phyloP scores from a whole-genome alignment of 2,113 vertebrate genomes.

The Narcine bancroftii region DNA sequence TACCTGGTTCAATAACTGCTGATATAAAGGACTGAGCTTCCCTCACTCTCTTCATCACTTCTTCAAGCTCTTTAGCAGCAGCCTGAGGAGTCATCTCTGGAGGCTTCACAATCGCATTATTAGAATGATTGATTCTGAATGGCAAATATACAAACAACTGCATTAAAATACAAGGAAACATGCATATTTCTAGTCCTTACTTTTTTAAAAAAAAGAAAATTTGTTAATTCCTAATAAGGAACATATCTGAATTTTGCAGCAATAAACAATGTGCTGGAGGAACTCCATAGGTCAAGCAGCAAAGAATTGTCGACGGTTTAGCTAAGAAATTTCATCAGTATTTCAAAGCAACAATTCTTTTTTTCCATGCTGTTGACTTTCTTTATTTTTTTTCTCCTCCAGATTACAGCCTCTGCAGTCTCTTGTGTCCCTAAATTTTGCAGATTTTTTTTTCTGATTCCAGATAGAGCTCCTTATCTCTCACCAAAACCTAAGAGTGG shows the following conservation, averaged over 20 bases:
- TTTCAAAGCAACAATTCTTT: too few relatives aligned
- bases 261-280: too few relatives aligned
- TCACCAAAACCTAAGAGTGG: not conserved
- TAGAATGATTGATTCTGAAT: constrained; percentile 95
- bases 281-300: too few relatives aligned
- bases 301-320: too few relatives aligned
- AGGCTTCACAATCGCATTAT: constrained; percentile 95
- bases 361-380: too few relatives aligned
- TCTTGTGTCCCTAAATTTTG: too few relatives aligned
- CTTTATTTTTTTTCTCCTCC: too few relatives aligned
- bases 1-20: constrained; percentile 90
- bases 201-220: not conserved
- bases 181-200: not conserved
- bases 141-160: constrained; percentile 40
- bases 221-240: not conserved
- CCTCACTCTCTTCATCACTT: constrained; percentile 90
- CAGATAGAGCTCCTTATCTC: not conserved
- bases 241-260: not conserved
- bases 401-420: too few relatives aligned
- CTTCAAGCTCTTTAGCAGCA: constrained; percentile 89
- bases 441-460: not conserved
- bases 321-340: too few relatives aligned
- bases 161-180: not conserved
- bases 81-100: constrained; percentile 94
- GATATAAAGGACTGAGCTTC: constrained; percentile 91